Conservation (phyloP, 2,113 vertebrate species). For the Promerops cafer region DNA sequence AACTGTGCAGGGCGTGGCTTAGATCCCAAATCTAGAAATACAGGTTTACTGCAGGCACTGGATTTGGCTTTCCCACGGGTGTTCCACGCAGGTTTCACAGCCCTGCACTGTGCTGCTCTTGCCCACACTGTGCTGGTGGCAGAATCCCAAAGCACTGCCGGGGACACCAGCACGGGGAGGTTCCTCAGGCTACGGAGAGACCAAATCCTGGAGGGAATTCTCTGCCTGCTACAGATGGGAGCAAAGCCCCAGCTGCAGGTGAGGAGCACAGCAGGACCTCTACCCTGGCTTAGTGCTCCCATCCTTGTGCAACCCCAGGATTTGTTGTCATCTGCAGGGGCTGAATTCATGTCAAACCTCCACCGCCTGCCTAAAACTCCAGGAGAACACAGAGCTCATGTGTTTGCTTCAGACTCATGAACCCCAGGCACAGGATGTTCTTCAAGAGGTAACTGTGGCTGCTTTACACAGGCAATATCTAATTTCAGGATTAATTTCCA, state of each 20-base stretch:
- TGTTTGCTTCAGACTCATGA: background rate
- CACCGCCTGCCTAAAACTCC: background rate
- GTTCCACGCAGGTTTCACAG: conserved; percentile 70
- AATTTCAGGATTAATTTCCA: background rate
- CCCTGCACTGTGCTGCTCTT: conserved; percentile 72
- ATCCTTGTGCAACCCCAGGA: background rate
- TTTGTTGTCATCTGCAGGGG: background rate
- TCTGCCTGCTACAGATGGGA: conserved; percentile 81
- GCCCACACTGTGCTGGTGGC: conserved; percentile 65
- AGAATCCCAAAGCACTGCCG: background rate
- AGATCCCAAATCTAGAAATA: rapidly evolving
- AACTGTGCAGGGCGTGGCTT: rapidly evolving
- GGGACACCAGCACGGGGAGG: background rate
- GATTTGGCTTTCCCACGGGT: rapidly evolving
- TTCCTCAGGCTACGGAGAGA: conserved; percentile 65
- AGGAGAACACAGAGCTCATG: conserved; percentile 42
- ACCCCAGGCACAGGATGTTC: background rate
- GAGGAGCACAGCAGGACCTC: background rate
- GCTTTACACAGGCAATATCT: background rate
- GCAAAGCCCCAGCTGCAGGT: conserved; percentile 63
- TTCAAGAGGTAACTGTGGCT: background rate
- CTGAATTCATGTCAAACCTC: background rate
- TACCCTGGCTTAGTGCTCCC: rapidly evolving
- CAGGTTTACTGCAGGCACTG: rapidly evolving
- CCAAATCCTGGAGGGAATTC: conserved; percentile 78